phyloP scores from a whole-genome alignment of 2,888 invertebrate species.

The Rhagonycha fulva region DNA sequence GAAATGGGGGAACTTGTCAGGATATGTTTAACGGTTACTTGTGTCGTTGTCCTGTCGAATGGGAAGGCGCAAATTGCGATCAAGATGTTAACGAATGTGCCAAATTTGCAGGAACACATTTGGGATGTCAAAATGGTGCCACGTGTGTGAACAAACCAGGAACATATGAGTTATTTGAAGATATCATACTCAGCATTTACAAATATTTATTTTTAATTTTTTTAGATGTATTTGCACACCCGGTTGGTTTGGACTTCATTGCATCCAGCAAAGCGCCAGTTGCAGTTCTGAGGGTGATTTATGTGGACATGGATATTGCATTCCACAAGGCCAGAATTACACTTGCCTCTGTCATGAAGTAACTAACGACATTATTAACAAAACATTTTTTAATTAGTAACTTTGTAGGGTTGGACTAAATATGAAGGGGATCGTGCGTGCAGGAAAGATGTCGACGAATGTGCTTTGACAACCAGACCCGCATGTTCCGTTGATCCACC shows the following conservation, averaged over 20 bases:
- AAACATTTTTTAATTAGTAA: no score
- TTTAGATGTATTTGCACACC: constrained; percentile 73
- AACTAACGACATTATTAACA: constrained; percentile 7
- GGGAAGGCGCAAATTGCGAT: constrained; percentile 74
- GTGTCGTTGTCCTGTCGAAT: constrained; percentile 75
- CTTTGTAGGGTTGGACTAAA: constrained; percentile 76
- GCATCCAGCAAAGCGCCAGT: constrained; percentile 73
- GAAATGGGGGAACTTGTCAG: constrained; percentile 81
- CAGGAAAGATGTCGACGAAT: constrained; percentile 86
- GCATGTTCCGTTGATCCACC: constrained; percentile 81
- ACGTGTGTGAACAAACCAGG: constrained; percentile 82
- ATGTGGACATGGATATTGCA: constrained; percentile 88
- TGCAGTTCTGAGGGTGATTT: constrained; percentile 76
- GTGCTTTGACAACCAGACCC: constrained; percentile 63
- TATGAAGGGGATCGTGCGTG: constrained; percentile 74
- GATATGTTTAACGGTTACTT: constrained; percentile 71
- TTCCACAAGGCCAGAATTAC: constrained; percentile 70
- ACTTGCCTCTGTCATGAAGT: constrained; percentile 82
- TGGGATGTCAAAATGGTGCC: constrained; percentile 91
- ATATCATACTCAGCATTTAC: not conserved
- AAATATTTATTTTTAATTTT: not conserved
- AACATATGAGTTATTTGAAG: constrained; percentile 66
- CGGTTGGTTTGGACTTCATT: constrained; percentile 84
- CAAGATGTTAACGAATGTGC: constrained; percentile 88
- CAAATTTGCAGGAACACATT: constrained; percentile 77